Evolutionary conservation across 1,140 invertebrate genomes (phyloP).

Genomic region (Saccostrea echinata): DNA sequence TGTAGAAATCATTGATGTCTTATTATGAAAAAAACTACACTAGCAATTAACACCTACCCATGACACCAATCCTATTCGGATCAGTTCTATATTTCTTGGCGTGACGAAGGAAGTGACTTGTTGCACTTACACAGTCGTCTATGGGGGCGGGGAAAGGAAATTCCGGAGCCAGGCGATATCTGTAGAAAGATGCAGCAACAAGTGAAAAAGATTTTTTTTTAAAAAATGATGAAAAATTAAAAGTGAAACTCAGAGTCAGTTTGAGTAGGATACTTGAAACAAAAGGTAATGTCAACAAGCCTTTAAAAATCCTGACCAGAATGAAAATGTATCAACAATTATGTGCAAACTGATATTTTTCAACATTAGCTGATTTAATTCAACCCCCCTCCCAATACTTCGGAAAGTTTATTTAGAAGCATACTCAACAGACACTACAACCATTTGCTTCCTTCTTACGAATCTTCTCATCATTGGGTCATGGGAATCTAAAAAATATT

Average conservation of each 20-base stretch:
- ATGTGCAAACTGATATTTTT: too few relatives aligned
- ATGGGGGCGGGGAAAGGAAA: conserved; percentile 68
- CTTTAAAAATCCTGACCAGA: too few relatives aligned
- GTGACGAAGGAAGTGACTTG: conserved; percentile 67
- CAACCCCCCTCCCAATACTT: too few relatives aligned
- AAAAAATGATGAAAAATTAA: neutral
- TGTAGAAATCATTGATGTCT: too few relatives aligned
- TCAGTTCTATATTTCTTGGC: conserved; percentile 60
- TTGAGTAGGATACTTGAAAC: too few relatives aligned
- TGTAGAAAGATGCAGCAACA: conserved; percentile 47
- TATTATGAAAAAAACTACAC: too few relatives aligned
- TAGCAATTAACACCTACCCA: conserved; percentile 55
- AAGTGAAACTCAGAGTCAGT: too few relatives aligned
- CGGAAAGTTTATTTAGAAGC: neutral
- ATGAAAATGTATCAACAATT: too few relatives aligned
- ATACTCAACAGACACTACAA: conserved; percentile 52
- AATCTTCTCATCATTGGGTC: conserved; percentile 38
- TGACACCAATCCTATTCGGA: conserved; percentile 63
- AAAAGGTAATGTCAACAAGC: too few relatives aligned
- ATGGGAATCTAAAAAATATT: conserved; percentile 39
- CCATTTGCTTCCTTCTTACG: neutral
- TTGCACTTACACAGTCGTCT: conserved; percentile 70
- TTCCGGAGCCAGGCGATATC: conserved; percentile 73
- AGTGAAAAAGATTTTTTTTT: neutral
- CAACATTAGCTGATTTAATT: too few relatives aligned